Base-by-base conservation (phyloP, 2,113 vertebrate species). In the Nansenia antarctica region DNA sequence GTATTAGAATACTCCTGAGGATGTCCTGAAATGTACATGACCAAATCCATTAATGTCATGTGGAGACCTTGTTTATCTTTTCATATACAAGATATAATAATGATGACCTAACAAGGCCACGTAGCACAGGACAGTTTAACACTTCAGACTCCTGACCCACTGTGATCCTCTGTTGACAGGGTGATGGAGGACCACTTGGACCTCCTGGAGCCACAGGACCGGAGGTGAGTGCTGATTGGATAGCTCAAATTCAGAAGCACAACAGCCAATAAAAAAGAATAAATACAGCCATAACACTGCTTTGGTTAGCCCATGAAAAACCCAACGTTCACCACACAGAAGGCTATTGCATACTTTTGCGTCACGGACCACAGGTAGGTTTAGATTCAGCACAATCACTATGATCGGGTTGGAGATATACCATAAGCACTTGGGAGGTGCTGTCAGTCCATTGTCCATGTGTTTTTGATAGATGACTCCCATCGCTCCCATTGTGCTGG, bases 151-250 rank as follows among this genome's bases (percentile, higher is more conserved):
- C 0, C 0, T 78, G 5, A 74, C 26, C 22, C 49, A 69, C 31
- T 20, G 20, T 47, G 9, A 11, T 5, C 5, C 47, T 34, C 55
- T 76, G 69, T 62, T 59, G 60, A 60, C 76, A 99, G 97, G 97
- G 96, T 30, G 95, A 98, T 54, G 95, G 95, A 85, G 97, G 97
- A 52, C 93, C 94, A 45, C 64, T 79, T 62, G 96, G 96, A 76
- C 94, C 93, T 77, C 86, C 91, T 66, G 97, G 96, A 74, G 69
- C 87, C 9, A 80, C 93, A 62, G 97, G 96, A 78, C 77, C 87
- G 66, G 95, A 98, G 95, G 97, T 99, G 93, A 90, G 94, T 89
- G 72, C 53, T 69, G 29, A 58, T 58, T 58, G 55, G 54, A 58
- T 27, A 58, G 27, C 54, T 31, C 9, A 7, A 12, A 27, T 37